Percentiles rank a stretch among this genome's conserved stretches.
Evolutionary conservation across 1,140 invertebrate genomes (phyloP).

Genomic region (Mizuhopecten yessoensis): DNA sequence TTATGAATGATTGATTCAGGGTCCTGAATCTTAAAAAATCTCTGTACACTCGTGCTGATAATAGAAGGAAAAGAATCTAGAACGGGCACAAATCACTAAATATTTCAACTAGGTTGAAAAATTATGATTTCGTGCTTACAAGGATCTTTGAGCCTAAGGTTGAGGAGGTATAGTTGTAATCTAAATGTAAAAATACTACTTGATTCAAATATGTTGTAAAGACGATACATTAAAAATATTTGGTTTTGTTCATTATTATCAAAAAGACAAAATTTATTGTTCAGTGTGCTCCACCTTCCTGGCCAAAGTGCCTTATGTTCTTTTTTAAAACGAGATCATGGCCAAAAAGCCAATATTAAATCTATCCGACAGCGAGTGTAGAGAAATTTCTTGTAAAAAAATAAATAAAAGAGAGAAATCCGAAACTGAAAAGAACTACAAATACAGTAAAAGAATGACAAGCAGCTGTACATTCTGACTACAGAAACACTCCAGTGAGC

Average conservation of each 20-base stretch:
- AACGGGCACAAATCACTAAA: not conserved
- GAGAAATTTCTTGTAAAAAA: conserved; percentile 11
- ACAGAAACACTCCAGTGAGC: conserved; percentile 21
- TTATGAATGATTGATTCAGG: conserved; percentile 61
- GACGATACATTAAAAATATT: not conserved
- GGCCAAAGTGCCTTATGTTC: not conserved
- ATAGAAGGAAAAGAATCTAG: not conserved
- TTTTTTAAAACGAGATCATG: not conserved
- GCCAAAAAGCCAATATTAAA: not conserved
- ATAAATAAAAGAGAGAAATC: not conserved
- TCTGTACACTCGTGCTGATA: conserved; percentile 7
- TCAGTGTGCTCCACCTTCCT: not conserved
- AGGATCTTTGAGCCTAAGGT: conserved; percentile 3
- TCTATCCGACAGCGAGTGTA: conserved; percentile 15
- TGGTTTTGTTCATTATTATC: conserved; percentile 2
- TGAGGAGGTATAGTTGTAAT: conserved; percentile 9
- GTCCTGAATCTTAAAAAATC: not conserved
- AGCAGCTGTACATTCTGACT: not conserved
- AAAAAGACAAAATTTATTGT: conserved; percentile 6
- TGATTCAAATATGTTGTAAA: not conserved
- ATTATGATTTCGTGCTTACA: not conserved
- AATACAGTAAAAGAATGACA: conserved; percentile 5
- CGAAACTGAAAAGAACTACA: conserved; percentile 31
- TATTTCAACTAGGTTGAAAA: conserved; percentile 28
- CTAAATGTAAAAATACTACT: conserved; percentile 29